Base-by-base conservation (phyloP, 1,140 invertebrate species). In the Trichonephila clavata region DNA sequence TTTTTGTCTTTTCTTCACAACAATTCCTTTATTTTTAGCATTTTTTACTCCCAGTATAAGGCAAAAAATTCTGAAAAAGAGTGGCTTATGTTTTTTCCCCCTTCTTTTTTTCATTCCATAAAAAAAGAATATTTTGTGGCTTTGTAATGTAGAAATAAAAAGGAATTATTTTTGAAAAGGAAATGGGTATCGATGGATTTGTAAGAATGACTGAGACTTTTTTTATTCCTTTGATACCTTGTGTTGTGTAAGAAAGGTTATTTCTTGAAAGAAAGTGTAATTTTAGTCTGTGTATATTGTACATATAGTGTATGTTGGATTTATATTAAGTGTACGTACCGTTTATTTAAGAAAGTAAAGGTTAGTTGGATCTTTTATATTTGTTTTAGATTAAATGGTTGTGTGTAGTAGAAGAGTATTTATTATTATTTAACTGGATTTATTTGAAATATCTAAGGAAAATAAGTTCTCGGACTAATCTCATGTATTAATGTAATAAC, bases 151-250 rank as follows among this genome's bases (percentile, higher is more conserved):
- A 77, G 13, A 77, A 77, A 32, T 32, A 77, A 77, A 39, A 39
- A 39, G 27, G 27, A 39, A 77, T 77, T 77, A 77, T 27, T 39
- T 39, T 77, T 39, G 24, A 77, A 32, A 77, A 32, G 27, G 32
- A 13, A 68, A 89, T 65, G 32, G 10, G 87, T 50, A 24, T 89
- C 71, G 32, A 71, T 68, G 24, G 32, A 68, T 89, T 89, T 71
- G 39, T 63, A 68, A 65, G 24, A 39, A 65, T 50, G 27, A 21
- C 7, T 84, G 57, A 0, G 39, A 57, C 10, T 57, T 84, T 84
- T 21, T 84, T 2, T 50, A 21, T n/a, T 27, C 8, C 21, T 84
- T 27, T n/a, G 24, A 18, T 84, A 24, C 59, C 59, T 24, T n/a
- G 20, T 32, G 27, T 32, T 20, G 27, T 27, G 18, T 77, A 77